A percentile compares a stretch with the other conserved stretches of the same genome.
Evolutionary conservation across 2,113 vertebrate species (phyloP).

Genomic region (Hippocampus barbouri): DNA sequence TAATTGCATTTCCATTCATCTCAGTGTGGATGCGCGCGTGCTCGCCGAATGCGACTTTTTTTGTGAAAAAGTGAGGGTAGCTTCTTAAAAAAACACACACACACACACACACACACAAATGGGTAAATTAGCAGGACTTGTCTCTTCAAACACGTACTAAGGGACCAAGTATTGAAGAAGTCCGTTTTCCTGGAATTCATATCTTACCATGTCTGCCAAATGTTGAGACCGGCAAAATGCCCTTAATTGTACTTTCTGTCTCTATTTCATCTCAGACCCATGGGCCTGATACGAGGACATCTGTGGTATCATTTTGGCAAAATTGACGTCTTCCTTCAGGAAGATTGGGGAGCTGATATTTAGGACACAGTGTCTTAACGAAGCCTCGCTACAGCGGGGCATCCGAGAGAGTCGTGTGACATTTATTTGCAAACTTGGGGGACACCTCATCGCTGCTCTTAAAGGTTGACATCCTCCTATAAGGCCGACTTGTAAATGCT

Average conservation of each 20-base stretch:
- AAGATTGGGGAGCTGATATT: conserved; percentile 59
- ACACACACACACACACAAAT: too few species aligned
- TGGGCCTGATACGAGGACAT: conserved; percentile 55
- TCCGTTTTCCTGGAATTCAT: too few species aligned
- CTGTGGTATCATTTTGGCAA: conserved; percentile 57
- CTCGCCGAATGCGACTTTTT: too few species aligned
- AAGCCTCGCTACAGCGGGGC: conserved; percentile 48
- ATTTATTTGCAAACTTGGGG: conserved; percentile 62
- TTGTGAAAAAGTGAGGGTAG: too few species aligned
- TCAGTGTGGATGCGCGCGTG: too few species aligned
- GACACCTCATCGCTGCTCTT: conserved; percentile 53
- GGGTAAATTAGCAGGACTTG: too few species aligned
- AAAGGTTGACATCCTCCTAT: conserved; percentile 70
- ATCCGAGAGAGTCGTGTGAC: conserved; percentile 63
- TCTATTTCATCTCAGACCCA: conserved; percentile 54
- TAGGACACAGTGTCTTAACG: conserved; percentile 41
- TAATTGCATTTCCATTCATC: too few species aligned
- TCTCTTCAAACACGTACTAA: too few species aligned
- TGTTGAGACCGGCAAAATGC: too few species aligned
- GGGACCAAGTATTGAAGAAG: too few species aligned
- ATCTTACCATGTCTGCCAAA: too few species aligned
- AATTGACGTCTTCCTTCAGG: conserved; percentile 62
- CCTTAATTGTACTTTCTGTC: conserved; percentile 3
- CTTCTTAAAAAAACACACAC: too few species aligned
- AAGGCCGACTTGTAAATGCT: conserved; percentile 44